Percentiles rank a stretch among this genome's conserved stretches.
Evolutionary conservation across 2,113 vertebrate genomes (phyloP).

Genomic region (Chionomys nivalis): DNA sequence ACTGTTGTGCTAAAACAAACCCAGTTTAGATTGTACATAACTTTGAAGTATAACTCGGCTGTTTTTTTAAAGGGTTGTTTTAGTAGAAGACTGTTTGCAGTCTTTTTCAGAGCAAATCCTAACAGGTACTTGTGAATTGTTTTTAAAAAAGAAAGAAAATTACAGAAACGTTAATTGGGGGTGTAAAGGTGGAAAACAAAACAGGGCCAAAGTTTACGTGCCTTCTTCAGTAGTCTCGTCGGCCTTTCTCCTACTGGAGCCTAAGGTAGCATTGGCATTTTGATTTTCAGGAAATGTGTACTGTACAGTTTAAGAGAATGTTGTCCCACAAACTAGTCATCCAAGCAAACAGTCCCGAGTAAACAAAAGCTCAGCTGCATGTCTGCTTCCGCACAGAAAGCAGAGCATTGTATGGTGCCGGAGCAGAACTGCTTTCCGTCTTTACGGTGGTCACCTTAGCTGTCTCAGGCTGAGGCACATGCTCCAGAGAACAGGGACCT

Average conservation of each 20-base stretch:
- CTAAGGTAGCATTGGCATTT: constrained; percentile 77
- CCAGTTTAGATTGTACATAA: constrained; percentile 71
- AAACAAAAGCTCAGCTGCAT: constrained; percentile 69
- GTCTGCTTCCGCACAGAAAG: constrained; percentile 65
- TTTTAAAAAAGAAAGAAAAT: constrained; percentile 74
- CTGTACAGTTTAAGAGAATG: constrained; percentile 75
- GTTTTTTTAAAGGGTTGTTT: constrained; percentile 72
- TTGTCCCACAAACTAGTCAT: constrained; percentile 63
- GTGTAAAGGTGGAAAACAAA: constrained; percentile 83
- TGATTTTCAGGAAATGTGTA: constrained; percentile 64
- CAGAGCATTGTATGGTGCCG: constrained; percentile 58
- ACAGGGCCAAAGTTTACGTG: constrained; percentile 93
- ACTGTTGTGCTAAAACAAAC: constrained; percentile 68
- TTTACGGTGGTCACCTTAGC: constrained; percentile 29
- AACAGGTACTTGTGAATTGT: constrained; percentile 72
- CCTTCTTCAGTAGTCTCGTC: constrained; percentile 87
- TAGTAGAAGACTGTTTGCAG: constrained; percentile 70
- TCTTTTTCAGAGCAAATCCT: constrained; percentile 81
- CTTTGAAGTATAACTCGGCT: constrained; percentile 71
- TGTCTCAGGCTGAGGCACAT: constrained; percentile 64
- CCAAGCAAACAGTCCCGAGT: constrained; percentile 72
- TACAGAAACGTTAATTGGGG: constrained; percentile 75
- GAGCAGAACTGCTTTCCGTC: constrained; percentile 63
- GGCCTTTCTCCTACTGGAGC: constrained; percentile 80
- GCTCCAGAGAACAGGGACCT: constrained; percentile 67